These are phyloP conservation scores for Synanthedon formicaeformis DNA, from an alignment of 2,888 invertebrate genomes.

Conservation along the genomic window DNA sequence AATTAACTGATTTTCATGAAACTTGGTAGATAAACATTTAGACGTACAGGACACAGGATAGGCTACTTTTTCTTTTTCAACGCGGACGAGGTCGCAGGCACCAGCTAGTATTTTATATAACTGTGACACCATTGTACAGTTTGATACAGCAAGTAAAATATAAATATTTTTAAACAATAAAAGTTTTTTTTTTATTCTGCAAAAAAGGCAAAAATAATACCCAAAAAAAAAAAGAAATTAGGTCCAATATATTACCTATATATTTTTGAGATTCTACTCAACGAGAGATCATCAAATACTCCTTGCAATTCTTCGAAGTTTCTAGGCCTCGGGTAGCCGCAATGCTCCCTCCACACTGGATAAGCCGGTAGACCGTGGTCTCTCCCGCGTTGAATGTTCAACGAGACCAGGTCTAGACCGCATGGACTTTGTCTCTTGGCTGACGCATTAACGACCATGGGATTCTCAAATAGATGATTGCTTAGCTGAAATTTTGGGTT, in stretches of 20 bases:
- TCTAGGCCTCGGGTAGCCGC: conserved; percentile 73
- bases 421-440: conserved; percentile 45
- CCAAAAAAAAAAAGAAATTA: too few relatives aligned
- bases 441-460: conserved; percentile 25
- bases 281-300: conserved; percentile 75
- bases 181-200: too few relatives aligned
- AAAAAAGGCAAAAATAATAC: too few relatives aligned
- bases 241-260: conserved; percentile 53
- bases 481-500: conserved; percentile 65
- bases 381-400: conserved; percentile 89
- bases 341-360: conserved; percentile 80
- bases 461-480: conserved; percentile 75
- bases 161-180: too few relatives aligned
- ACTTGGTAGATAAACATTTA: too few relatives aligned
- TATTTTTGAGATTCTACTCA: conserved; percentile 72
- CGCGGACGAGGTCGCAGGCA: too few relatives aligned
- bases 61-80: too few relatives aligned
- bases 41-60: too few relatives aligned
- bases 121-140: too few relatives aligned
- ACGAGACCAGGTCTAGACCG: conserved; percentile 86
- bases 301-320: conserved; percentile 74
- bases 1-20: too few relatives aligned
- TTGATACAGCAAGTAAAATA: too few relatives aligned
- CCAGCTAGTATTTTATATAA: too few relatives aligned
- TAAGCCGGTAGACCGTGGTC: conserved; percentile 90